These are phyloP conservation scores for Caenorhabditis imperialis DNA, from an alignment of 2,888 invertebrate species.

Conservation along the genomic window DNA sequence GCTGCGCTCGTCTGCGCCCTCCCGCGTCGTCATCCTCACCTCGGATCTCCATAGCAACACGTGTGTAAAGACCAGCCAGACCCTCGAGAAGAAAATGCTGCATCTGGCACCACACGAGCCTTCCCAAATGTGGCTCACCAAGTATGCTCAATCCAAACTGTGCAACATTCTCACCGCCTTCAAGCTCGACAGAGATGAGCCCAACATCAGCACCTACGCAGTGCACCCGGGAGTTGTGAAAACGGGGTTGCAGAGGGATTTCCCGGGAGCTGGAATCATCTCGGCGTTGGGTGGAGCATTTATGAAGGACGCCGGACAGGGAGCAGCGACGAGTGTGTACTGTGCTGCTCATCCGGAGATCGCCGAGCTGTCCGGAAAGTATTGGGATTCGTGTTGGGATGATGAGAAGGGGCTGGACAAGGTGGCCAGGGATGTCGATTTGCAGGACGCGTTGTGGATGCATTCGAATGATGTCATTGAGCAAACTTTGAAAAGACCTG, in stretches of 20 bases:
- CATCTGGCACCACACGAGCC: conserved; percentile 47
- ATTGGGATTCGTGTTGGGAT: conserved; percentile 92
- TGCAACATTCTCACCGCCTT: conserved; percentile 73
- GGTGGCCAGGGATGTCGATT: conserved; percentile 82
- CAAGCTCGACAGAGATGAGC: conserved; percentile 68
- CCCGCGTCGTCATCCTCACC: conserved; percentile 88
- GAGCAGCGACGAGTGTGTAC: conserved; percentile 90
- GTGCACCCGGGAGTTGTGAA: conserved; percentile 87
- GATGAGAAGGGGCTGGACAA: conserved; percentile 67
- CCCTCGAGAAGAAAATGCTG: conserved; percentile 33
- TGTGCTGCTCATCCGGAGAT: conserved; percentile 90
- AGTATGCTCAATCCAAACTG: conserved; percentile 71
- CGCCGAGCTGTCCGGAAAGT: conserved; percentile 83
- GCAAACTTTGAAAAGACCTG: too few species aligned
- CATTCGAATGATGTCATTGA: conserved; percentile 61
- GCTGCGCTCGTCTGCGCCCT: too few species aligned
- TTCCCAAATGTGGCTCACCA: too few species aligned
- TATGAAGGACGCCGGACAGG: conserved; percentile 93
- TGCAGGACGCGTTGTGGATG: conserved; percentile 71
- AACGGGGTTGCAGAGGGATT: too few species aligned
- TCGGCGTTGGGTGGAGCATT: conserved; percentile 94
- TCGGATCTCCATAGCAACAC: conserved; percentile 86
- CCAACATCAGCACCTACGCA: conserved; percentile 82
- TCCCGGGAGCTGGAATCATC: too few species aligned
- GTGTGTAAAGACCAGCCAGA: conserved; percentile 72